Base-by-base conservation (phyloP, 2,797 vertebrate species). In the Sebastes glaucus region DNA sequence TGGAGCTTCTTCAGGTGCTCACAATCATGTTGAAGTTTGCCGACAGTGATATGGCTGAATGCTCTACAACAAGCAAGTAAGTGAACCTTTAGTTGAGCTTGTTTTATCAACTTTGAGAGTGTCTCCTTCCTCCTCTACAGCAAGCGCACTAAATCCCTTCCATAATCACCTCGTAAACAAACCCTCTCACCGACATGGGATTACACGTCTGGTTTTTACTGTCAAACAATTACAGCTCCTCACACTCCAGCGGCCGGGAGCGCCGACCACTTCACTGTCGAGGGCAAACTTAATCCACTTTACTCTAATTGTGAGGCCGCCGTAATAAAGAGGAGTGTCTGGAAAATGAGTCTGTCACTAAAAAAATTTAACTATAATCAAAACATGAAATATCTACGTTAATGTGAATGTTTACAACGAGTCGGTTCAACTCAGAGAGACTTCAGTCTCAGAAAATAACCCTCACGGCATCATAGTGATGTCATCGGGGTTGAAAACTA, bases 241-340 rank as follows among this genome's bases (percentile, higher is more conserved):
- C 78, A 85, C 85, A 71, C 66, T 82, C 63, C 62, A 74, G 71
- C 11, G 66, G 68, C 32, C 80, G 11, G 80, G 65, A 71, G 70
- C 33, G 14, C 22, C 76, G 42, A 35, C 59, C 61, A 73, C 88
- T 87, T 75, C 80, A 80, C 72, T 46, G 73, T 83, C 73, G 78
- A 88, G 73, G 68, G 67, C 55, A 55, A 14, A n/a, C 75, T 73
- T 81, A 78, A 91, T 89, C 80, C 82, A 86, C 80, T 86, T 71
- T 59, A 25, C 67, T 74, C 42, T 78, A 56, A 89, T 77, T 78
- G 86, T 3, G 20, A 85, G 68, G 55, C 74, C 10, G n/a, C 52
- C 23, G 33, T 60, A 42, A 71, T 46, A 80, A 80, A 74, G 3
- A 32, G 42, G 3, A 52, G 20, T 49, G 46, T 49, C n/a, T 62